Conservation (phyloP, 2,888 invertebrate species). For the Brenthis ino region DNA sequence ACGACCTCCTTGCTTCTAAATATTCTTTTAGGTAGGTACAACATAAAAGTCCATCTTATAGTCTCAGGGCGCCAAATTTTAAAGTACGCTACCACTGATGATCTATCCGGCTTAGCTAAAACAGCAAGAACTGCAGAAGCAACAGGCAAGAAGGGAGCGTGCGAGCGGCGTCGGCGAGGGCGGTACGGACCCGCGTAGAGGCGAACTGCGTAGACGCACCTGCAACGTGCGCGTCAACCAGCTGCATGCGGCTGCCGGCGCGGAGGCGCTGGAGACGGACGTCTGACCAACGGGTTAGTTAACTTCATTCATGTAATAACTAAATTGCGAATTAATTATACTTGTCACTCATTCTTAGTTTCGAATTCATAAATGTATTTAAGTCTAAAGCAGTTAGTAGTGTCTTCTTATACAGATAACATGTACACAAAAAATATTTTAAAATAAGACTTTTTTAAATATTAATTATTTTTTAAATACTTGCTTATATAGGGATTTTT, state of each 20-base stretch:
- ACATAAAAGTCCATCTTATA: no score
- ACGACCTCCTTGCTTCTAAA: no score
- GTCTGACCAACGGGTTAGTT: slow-evolving; percentile 94
- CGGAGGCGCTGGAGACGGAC: slow-evolving; percentile 96
- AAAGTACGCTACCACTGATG: neutral
- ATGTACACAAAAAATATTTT: no score
- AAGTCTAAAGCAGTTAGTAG: no score
- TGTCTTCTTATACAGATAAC: no score
- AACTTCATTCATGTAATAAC: neutral
- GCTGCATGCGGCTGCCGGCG: slow-evolving; percentile 87
- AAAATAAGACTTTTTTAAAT: no score
- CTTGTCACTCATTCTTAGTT: no score
- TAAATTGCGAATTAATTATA: neutral
- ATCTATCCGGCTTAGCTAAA: slow-evolving; percentile 48
- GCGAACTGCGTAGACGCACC: slow-evolving; percentile 55
- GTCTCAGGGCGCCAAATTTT: no score
- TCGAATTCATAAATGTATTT: no score
- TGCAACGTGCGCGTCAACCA: slow-evolving; percentile 77
- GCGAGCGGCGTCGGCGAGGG: neutral
- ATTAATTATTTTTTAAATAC: no score
- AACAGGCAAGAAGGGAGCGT: slow-evolving; percentile 42
- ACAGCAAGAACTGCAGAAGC: slow-evolving; percentile 64
- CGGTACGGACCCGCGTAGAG: slow-evolving; percentile 25
- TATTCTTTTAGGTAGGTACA: no score
- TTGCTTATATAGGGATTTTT: no score